A percentile compares a stretch with the other conserved stretches of the same genome.
Evolutionary conservation across 2,888 invertebrate genomes (phyloP).

Genomic region (Ichneumon xanthorius): DNA sequence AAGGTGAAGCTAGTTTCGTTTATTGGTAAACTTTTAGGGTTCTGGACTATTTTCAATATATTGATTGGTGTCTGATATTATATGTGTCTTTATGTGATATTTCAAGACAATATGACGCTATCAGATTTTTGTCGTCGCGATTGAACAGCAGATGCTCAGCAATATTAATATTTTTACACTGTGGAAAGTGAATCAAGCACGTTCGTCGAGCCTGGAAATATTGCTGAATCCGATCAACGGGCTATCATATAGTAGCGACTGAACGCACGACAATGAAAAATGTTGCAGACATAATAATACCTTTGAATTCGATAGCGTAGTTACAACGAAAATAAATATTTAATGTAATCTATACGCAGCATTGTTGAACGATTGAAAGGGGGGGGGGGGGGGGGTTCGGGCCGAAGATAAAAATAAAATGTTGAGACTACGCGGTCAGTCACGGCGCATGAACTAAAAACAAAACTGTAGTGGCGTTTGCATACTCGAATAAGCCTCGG

Average conservation of each 20-base stretch:
- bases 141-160: not conserved
- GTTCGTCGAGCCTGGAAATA: not conserved
- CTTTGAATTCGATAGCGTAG: conserved; percentile 13
- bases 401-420: not conserved
- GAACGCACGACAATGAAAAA: not conserved
- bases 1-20: conserved; percentile 51
- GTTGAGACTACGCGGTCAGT: conserved; percentile 8
- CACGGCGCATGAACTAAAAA: not conserved
- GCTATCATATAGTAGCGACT: not conserved
- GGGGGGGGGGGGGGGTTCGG: not conserved
- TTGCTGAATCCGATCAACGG: conserved; percentile 12
- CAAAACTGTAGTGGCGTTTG: not conserved
- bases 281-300: conserved; percentile 4
- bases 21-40: conserved; percentile 62
- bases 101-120: not conserved
- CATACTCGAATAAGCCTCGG: conserved; percentile 28
- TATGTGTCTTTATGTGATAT: not conserved
- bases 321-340: conserved; percentile 45
- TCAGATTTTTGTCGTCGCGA: not conserved
- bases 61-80: conserved; percentile 20
- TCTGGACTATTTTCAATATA: conserved; percentile 45
- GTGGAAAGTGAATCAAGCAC: not conserved
- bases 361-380: conserved; percentile 13
- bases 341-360: conserved; percentile 39
- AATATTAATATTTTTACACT: not conserved